Conservation (phyloP, 2,113 vertebrate genomes). For the Antennarius striatus region DNA sequence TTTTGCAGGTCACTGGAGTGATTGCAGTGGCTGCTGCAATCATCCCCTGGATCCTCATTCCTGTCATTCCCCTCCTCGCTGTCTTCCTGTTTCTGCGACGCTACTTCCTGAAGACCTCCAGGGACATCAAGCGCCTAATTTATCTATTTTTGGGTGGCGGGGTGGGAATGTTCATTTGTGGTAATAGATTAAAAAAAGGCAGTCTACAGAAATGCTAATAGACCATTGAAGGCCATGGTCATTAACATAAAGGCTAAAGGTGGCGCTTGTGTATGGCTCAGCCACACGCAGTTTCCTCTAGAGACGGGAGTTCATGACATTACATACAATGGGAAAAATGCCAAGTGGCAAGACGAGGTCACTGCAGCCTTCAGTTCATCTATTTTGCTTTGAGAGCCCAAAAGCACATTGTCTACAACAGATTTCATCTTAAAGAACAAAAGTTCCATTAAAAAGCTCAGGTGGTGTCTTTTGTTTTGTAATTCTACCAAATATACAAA, state of each 20-base stretch:
- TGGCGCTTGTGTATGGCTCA: slow-evolving; percentile 59
- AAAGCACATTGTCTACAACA: slow-evolving; percentile 49
- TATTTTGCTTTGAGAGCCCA: slow-evolving; percentile 51
- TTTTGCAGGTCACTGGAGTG: slow-evolving; percentile 86
- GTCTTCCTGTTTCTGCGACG: slow-evolving; percentile 85
- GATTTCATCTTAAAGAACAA: slow-evolving; percentile 61
- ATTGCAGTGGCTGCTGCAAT: slow-evolving; percentile 84
- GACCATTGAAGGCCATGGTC: slow-evolving; percentile 62
- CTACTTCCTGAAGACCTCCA: slow-evolving; percentile 89
- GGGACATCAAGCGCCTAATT: slow-evolving; percentile 90
- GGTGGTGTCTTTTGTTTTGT: slow-evolving; percentile 55
- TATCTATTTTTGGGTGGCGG: slow-evolving; percentile 32
- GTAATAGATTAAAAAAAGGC: slow-evolving; percentile 59
- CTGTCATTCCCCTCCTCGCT: slow-evolving; percentile 83
- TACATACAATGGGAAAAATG: slow-evolving; percentile 75
- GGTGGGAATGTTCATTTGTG: slow-evolving; percentile 56
- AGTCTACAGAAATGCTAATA: slow-evolving; percentile 74
- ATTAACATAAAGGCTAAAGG: slow-evolving; percentile 80
- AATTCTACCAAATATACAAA: slow-evolving; percentile 37
- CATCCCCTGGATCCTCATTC: slow-evolving; percentile 89
- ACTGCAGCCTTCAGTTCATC: slow-evolving; percentile 49
- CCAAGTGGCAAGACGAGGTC: slow-evolving; percentile 69
- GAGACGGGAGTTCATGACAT: slow-evolving; percentile 74
- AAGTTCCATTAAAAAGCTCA: slow-evolving; percentile 48
- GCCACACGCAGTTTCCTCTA: slow-evolving; percentile 73